phyloP scores from a whole-genome alignment of 2,888 invertebrate species.

The Gastrophysa polygoni region DNA sequence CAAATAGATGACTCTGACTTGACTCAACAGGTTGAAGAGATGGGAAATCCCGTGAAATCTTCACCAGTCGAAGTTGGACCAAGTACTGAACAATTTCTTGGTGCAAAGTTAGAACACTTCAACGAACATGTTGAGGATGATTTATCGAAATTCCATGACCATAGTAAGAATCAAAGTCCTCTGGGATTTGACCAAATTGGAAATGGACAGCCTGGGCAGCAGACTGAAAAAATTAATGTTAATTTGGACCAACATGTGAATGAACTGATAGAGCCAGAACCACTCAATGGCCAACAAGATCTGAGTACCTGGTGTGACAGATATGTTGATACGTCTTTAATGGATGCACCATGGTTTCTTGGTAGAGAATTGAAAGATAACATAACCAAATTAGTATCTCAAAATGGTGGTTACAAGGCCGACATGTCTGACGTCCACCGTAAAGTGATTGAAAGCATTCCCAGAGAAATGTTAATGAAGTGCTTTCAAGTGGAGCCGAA shows the following conservation, averaged over 20 bases:
- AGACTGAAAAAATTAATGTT: no score
- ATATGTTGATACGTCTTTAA: slow-evolving; percentile 5
- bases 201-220: no score
- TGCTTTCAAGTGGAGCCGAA: background rate
- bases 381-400: background rate
- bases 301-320: background rate
- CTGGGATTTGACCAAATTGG: no score
- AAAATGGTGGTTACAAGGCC: background rate
- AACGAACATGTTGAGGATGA: no score
- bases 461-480: background rate
- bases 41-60: no score
- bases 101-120: no score
- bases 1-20: slow-evolving; percentile 24
- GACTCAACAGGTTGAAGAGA: slow-evolving; percentile 33
- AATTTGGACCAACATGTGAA: no score
- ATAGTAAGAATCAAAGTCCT: no score
- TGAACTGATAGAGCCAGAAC: background rate
- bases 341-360: slow-evolving; percentile 11
- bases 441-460: background rate
- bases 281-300: background rate
- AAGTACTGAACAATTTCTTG: no score
- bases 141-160: no score
- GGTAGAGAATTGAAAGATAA: background rate
- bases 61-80: no score
- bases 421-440: background rate